Percentiles rank a stretch among this genome's conserved stretches.
Conservation (phyloP, 2,797 vertebrate species). For the Trachurus trachurus region DNA sequence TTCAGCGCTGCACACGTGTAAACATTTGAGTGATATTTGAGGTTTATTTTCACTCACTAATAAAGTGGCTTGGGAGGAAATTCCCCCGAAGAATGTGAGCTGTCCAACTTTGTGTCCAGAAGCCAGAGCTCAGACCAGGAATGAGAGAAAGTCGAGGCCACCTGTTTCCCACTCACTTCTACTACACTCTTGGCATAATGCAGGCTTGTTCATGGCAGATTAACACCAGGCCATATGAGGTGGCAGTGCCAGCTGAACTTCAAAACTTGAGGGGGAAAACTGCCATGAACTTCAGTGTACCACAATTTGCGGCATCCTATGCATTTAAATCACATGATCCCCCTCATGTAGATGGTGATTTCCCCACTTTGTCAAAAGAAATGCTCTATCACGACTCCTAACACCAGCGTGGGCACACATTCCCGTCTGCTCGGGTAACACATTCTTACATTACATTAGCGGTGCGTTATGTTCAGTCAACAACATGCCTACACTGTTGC, state of each 20-base stretch:
- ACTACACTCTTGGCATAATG: constrained; percentile 81
- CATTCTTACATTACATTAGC: constrained; percentile 80
- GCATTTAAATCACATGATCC: constrained; percentile 93
- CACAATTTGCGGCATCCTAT: constrained; percentile 87
- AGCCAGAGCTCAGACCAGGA: constrained; percentile 55
- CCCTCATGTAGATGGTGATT: constrained; percentile 86
- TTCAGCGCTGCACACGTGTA: constrained; percentile 28
- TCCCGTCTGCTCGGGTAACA: constrained; percentile 84
- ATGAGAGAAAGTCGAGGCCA: constrained; percentile 74
- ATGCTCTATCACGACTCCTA: constrained; percentile 71
- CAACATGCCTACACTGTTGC: constrained; percentile 66
- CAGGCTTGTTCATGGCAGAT: constrained; percentile 85
- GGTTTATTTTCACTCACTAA: constrained; percentile 69
- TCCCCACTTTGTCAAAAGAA: constrained; percentile 84
- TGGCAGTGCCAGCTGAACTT: constrained; percentile 88
- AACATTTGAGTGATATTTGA: constrained; percentile 57
- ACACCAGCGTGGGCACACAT: constrained; percentile 84
- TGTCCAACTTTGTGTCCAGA: constrained; percentile 66
- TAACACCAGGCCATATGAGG: constrained; percentile 81
- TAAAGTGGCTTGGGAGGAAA: constrained; percentile 61
- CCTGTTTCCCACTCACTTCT: constrained; percentile 85
- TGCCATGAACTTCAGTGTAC: constrained; percentile 77
- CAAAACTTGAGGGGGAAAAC: constrained; percentile 79
- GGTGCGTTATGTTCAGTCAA: constrained; percentile 86
- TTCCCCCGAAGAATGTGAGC: constrained; percentile 59